A percentile compares a stretch with the other conserved stretches of the same genome.
Evolutionary conservation across 2,113 vertebrate genomes (phyloP).

Genomic region (Psilopsiagon aurifrons): DNA sequence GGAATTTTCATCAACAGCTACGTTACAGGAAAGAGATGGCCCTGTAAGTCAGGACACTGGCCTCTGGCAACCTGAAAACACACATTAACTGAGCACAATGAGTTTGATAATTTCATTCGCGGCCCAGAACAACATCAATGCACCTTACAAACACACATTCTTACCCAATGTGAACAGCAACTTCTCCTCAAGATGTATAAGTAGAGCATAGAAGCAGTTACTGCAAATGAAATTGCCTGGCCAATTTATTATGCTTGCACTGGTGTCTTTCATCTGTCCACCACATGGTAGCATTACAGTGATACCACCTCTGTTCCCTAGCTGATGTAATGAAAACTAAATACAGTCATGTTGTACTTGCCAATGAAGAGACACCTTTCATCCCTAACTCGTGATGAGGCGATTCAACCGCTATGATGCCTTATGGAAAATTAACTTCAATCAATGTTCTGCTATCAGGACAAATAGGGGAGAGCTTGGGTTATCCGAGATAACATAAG

Average conservation of each 20-base stretch:
- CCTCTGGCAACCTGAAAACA: not conserved
- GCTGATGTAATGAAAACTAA: not conserved
- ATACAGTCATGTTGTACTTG: not conserved
- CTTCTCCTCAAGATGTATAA: not conserved
- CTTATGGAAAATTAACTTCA: not conserved
- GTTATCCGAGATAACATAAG: not conserved
- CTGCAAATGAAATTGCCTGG: not conserved
- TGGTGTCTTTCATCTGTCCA: not conserved
- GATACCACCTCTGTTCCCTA: not conserved
- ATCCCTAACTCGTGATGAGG: not conserved
- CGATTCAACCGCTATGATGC: not conserved
- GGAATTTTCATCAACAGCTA: constrained; percentile 6
- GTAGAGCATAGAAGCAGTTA: not conserved
- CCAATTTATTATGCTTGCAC: not conserved
- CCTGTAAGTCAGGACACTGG: not conserved
- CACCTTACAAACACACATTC: not conserved
- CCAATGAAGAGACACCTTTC: not conserved
- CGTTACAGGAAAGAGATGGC: not conserved
- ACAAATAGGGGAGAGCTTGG: not conserved
- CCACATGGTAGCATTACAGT: not conserved
- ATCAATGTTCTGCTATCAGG: not conserved
- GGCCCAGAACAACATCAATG: not conserved
- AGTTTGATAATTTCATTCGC: not conserved
- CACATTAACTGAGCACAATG: not conserved
- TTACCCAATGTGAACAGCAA: not conserved